Percentiles rank a stretch among this genome's conserved stretches.
phyloP scores from a whole-genome alignment of 92 coral and sea anemone genomes.

The Meandrina meandrites region DNA sequence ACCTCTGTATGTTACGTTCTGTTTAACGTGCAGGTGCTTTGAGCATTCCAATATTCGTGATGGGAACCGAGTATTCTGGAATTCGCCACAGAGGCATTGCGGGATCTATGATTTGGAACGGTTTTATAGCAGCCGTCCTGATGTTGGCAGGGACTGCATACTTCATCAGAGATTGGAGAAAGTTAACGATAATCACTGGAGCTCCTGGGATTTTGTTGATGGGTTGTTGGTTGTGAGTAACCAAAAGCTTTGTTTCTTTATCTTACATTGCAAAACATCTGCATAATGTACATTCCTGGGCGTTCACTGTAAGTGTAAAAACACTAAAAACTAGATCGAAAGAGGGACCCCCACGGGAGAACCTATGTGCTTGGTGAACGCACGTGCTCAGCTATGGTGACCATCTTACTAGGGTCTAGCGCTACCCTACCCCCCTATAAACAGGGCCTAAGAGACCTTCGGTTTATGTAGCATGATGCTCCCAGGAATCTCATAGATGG shows the following conservation, averaged over 20 bases:
- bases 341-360: too few species aligned
- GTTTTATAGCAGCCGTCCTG: conserved; percentile 39
- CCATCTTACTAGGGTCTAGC: too few species aligned
- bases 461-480: too few species aligned
- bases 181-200: conserved; percentile 48
- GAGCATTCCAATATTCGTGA: conserved; percentile 62
- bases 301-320: background rate
- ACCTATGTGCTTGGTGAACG: too few species aligned
- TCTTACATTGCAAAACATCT: background rate
- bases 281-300: background rate
- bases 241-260: background rate
- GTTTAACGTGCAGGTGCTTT: conserved; percentile 61
- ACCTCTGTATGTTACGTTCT: too few species aligned
- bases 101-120: conserved; percentile 54
- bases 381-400: too few species aligned
- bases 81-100: conserved; percentile 55
- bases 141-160: conserved; percentile 64
- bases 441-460: too few species aligned
- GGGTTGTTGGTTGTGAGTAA: conserved; percentile 63
- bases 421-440: too few species aligned
- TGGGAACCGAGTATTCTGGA: conserved; percentile 65
- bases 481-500: too few species aligned
- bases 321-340: too few species aligned
- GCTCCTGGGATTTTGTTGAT: conserved; percentile 62
- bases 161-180: conserved; percentile 62